phyloP scores from a whole-genome alignment of 1,140 invertebrate species.

The Ips nitidus region DNA sequence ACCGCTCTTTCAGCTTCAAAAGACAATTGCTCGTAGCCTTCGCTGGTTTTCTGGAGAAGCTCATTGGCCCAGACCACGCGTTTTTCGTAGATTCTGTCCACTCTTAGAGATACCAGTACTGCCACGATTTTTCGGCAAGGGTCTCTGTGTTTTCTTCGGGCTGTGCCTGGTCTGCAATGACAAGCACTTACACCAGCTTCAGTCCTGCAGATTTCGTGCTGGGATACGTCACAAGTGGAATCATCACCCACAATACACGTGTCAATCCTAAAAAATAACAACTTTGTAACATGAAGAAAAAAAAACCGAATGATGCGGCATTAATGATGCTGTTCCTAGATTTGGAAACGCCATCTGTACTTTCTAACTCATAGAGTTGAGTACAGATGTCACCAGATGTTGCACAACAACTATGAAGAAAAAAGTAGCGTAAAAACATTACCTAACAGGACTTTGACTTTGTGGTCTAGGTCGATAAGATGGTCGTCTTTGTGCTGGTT shows the following conservation, averaged over 20 bases:
- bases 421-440: conserved; percentile 3
- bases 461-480: conserved; percentile 57
- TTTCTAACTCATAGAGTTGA: too few relatives aligned
- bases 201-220: conserved; percentile 85
- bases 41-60: conserved; percentile 72
- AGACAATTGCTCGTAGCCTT: conserved; percentile 77
- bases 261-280: conserved; percentile 67
- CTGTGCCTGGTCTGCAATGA: conserved; percentile 82
- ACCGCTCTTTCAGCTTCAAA: conserved; percentile 84
- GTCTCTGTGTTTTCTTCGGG: conserved; percentile 72
- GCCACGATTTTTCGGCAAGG: conserved; percentile 81
- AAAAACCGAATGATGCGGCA: too few relatives aligned
- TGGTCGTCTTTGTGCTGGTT: conserved; percentile 55
- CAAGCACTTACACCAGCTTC: conserved; percentile 90
- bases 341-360: too few relatives aligned
- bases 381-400: too few relatives aligned
- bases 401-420: too few relatives aligned
- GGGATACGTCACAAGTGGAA: conserved; percentile 83
- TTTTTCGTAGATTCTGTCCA: conserved; percentile 81
- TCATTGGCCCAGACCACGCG: conserved; percentile 74
- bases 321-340: too few relatives aligned
- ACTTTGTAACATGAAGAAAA: background rate
- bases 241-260: conserved; percentile 93
- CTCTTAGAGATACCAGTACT: conserved; percentile 74
- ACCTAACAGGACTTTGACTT: conserved; percentile 63